Base-by-base conservation (phyloP, 1,140 invertebrate genomes). In the Caenorhabditis tropicalis region DNA sequence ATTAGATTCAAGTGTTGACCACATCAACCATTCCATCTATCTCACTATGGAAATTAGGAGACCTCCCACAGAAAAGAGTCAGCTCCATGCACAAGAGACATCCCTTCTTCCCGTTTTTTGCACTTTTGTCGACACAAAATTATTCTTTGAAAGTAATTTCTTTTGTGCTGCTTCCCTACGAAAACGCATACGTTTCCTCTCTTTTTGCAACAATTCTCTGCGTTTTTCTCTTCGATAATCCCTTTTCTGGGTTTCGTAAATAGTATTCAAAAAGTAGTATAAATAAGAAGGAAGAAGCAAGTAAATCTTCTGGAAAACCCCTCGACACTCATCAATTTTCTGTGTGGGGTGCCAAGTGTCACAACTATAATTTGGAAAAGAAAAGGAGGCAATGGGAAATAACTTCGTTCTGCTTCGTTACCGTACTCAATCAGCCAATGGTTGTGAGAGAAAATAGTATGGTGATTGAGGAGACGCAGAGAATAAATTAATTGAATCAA, bases 281-380 rank as follows among this genome's bases (percentile, higher is more conserved):
- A n/a, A n/a, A n/a, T n/a, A 36, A 33, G 21, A 43, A 36, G 21
- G 24, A 74, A 15, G n/a, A 74, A 43, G 36, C 65, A 74, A 74
- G 65, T 74, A 74, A 74, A 74, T 74, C 65, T 74, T 74, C 65
- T 74, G 36, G 65, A 65, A 70, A 74, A 33, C 65, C 65, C 65
- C 65, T 43, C n/a, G 65, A 74, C 65, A 74, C 65, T 74, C 65
- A 74, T 74, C 65, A 74, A 74, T 74, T 74, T 74, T 74, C 36
- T 43, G 65, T 74, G 65, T 15, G 65, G 15, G 60, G 36, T 36
- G 33, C 33, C 65, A 74, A 74, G 21, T 74, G 65, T 74, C 65
- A 74, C 65, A 74, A 74, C 65, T 74, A 74, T 74, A 74, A 74
- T 43, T 74, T 74, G 33, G 36, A 24, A 74, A 33, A 39, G 58